Evolutionary conservation across 2,888 invertebrate species (phyloP).

Genomic region (Thalpophila matura): DNA sequence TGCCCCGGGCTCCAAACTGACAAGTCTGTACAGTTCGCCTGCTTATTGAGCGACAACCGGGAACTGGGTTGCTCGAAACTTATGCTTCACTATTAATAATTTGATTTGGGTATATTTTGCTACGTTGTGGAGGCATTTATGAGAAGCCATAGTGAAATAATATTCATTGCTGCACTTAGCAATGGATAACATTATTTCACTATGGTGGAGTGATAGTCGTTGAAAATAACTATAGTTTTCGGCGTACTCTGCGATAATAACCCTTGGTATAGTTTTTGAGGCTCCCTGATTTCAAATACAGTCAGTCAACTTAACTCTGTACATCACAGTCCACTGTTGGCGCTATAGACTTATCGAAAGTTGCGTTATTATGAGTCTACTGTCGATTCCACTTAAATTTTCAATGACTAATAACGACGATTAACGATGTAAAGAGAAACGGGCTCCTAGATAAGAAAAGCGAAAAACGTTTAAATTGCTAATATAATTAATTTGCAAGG

Average conservation of each 20-base stretch:
- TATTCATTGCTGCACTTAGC: too few relatives aligned
- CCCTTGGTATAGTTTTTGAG: too few relatives aligned
- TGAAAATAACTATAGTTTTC: background rate
- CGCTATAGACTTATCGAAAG: too few relatives aligned
- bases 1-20: slow-evolving; percentile 2
- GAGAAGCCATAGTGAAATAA: too few relatives aligned
- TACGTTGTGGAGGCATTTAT: background rate
- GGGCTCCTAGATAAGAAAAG: slow-evolving; percentile 34
- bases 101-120: slow-evolving; percentile 1
- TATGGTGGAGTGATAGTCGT: background rate
- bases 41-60: slow-evolving; percentile 46
- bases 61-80: slow-evolving; percentile 23
- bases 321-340: background rate
- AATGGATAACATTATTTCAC: too few relatives aligned
- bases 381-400: slow-evolving; percentile 10
- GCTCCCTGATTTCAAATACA: too few relatives aligned
- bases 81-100: slow-evolving; percentile 20
- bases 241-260: too few relatives aligned
- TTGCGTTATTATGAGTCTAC: too few relatives aligned
- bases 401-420: too few relatives aligned
- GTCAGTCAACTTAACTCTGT: background rate
- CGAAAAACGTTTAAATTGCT: slow-evolving; percentile 49
- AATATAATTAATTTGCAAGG: slow-evolving; percentile 45
- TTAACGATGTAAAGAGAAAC: background rate
- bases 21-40: slow-evolving; percentile 15